Conservation (phyloP, 2,113 vertebrate genomes). For the Oxyura jamaicensis region DNA sequence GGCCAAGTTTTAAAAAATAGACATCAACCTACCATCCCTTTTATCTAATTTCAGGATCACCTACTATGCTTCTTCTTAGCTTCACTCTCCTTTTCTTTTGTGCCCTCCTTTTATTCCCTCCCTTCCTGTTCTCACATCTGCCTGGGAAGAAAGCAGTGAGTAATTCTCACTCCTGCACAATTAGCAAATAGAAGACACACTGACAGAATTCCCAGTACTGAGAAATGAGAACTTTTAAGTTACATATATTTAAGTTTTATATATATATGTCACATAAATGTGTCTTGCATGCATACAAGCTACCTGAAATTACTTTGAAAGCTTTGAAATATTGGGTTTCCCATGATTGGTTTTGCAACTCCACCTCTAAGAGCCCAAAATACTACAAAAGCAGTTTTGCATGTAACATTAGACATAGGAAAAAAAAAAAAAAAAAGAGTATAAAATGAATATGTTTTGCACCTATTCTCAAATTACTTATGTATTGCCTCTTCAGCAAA, state of each 20-base stretch:
- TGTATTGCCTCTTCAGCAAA: neutral
- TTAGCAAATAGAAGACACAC: neutral
- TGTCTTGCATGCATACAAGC: neutral
- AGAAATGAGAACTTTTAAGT: neutral
- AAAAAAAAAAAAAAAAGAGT: neutral
- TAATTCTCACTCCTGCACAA: neutral
- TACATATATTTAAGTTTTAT: neutral
- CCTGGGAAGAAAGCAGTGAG: neutral
- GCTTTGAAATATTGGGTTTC: neutral
- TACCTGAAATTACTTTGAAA: neutral
- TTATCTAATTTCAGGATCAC: neutral
- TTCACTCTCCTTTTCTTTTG: neutral
- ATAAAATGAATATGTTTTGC: neutral
- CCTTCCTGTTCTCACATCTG: neutral
- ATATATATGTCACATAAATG: neutral
- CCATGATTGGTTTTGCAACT: neutral
- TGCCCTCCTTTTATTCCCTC: neutral
- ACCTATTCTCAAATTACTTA: neutral
- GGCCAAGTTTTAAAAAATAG: neutral
- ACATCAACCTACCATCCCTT: neutral
- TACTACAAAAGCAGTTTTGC: neutral
- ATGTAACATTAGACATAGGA: rapidly evolving
- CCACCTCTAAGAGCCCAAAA: neutral
- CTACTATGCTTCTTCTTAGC: neutral
- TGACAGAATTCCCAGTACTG: neutral